A percentile compares a stretch with the other conserved stretches of the same genome.
These are phyloP conservation scores for Zaprionus gabonicus DNA, from an alignment of 1,140 invertebrate species.

Conservation along the genomic window DNA sequence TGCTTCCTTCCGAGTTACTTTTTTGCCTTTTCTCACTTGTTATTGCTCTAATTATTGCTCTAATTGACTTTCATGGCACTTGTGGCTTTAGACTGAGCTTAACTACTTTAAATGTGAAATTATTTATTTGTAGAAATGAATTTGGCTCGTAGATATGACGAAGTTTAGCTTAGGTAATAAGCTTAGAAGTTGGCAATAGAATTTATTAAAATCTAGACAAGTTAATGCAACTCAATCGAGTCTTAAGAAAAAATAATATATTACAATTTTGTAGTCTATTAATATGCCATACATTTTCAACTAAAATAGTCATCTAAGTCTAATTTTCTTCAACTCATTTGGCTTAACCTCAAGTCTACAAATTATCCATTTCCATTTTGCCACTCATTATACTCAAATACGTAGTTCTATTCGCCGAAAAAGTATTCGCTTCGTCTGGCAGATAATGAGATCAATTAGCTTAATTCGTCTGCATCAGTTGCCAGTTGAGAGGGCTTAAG, in stretches of 20 bases:
- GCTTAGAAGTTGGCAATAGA: too few species aligned
- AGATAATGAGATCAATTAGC: conserved; percentile 56
- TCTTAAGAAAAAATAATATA: not conserved
- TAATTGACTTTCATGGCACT: conserved; percentile 43
- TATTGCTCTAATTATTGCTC: conserved; percentile 33
- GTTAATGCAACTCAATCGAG: not conserved
- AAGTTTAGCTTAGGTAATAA: too few species aligned
- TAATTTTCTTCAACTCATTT: not conserved
- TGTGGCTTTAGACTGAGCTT: not conserved
- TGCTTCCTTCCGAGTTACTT: not conserved
- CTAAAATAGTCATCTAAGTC: too few species aligned
- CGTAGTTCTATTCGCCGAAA: not conserved
- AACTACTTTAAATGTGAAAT: too few species aligned
- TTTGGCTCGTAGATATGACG: too few species aligned
- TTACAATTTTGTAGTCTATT: not conserved
- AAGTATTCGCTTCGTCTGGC: conserved; percentile 27
- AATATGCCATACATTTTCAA: too few species aligned
- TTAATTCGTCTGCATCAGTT: conserved; percentile 37
- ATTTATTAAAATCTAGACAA: too few species aligned
- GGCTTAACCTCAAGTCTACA: not conserved
- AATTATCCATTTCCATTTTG: not conserved
- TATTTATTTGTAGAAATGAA: too few species aligned
- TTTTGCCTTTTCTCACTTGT: not conserved
- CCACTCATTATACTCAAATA: not conserved
- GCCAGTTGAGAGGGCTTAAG: conserved; percentile 5